Evolutionary conservation across 2,888 invertebrate genomes (phyloP).

Genomic region (Rotaria macrura): DNA sequence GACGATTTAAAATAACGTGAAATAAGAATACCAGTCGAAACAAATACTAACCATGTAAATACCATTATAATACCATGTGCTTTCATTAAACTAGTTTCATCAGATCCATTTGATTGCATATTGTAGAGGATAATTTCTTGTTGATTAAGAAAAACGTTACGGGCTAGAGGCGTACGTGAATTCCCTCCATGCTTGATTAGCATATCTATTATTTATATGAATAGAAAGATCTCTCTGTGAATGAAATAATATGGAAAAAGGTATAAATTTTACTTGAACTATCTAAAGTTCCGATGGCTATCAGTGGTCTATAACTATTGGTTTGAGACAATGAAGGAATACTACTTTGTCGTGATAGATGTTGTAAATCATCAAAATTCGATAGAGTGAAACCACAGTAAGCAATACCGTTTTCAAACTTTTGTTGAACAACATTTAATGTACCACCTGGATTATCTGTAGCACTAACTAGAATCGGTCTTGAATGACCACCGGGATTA

Average conservation of each 20-base stretch:
- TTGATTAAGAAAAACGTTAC: not conserved
- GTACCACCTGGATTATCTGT: not conserved
- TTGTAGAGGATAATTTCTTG: not conserved
- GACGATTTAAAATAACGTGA: not conserved
- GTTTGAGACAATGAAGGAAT: not conserved
- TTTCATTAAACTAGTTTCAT: not conserved
- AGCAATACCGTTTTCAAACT: not conserved
- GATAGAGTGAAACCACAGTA: not conserved
- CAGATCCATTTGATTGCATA: no score
- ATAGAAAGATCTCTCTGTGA: not conserved
- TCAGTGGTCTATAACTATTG: not conserved
- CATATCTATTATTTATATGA: not conserved
- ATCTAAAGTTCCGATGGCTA: not conserved
- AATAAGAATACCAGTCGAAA: constrained; percentile 5
- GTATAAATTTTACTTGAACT: not conserved
- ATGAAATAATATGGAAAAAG: not conserved
- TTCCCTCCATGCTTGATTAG: not conserved
- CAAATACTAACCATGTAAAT: not conserved
- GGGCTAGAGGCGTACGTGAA: not conserved
- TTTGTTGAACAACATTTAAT: not conserved
- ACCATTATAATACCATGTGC: not conserved
- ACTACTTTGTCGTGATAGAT: not conserved
- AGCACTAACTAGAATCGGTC: not conserved
- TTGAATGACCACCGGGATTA: not conserved
- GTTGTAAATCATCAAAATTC: not conserved